Base-by-base conservation (phyloP, 2,113 vertebrate species). In the Erythrocercus mccallii region DNA sequence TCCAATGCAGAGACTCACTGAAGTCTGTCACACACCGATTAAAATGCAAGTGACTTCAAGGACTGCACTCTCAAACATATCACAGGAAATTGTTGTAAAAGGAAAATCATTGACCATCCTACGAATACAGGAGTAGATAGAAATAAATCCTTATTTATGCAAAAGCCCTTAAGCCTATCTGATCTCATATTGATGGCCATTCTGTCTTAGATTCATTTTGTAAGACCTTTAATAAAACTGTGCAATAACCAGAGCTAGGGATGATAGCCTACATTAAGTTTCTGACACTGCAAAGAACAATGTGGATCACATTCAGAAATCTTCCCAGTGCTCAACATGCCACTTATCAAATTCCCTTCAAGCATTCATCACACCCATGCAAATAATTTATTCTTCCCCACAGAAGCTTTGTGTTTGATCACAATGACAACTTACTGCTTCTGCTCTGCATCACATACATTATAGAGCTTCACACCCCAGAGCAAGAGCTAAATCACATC, bases 311-410 rank as follows among this genome's bases (percentile, higher is more conserved):
- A 86, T 71, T 77, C 64, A 95, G 88, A 77, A 30, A 60, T 83
- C 71, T 88, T 95, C 88, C 85, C 88, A 86, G 68, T 25, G 44
- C 80, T 93, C 85, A 83, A 90, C 64, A 20, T 33, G 57, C 71
- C 88, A 88, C 61, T 95, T 96, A 91, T 93, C 95, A 95, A 92
- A 73, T 93, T 81, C 82, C 94, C 94, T 95, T 83, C 88, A 64
- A 95, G 87, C 37, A 2, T 3, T 81, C 87, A 95, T 95, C 95
- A 90, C 56, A 74, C 56, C 72, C 76, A 95, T 72, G 89, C 93
- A 92, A 94, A 95, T 90, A 92, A 94, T 85, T 89, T 88, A 92
- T 97, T 95, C 93, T 95, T 95, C 94, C 91, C 94, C 23, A 19
- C 81, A 86, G 81, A 58, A 92, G 81, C 77, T 90, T 83, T 89